Percentiles rank a stretch among this genome's conserved stretches.
These are phyloP conservation scores for Sitta europaea DNA, from an alignment of 2,113 vertebrate genomes.

Conservation along the genomic window DNA sequence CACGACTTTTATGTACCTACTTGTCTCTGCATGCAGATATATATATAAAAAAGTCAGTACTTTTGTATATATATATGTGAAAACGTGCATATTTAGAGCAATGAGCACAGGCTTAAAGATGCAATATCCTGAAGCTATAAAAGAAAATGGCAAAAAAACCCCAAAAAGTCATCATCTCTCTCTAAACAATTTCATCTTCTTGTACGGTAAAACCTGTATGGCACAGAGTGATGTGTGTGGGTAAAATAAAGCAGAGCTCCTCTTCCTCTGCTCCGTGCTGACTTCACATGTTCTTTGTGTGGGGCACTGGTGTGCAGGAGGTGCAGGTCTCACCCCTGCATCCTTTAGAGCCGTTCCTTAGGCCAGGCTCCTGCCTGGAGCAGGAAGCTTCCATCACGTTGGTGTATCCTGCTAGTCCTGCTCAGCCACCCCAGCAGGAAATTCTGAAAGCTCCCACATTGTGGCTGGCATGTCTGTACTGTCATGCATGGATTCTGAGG, in stretches of 20 bases:
- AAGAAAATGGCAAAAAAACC: constrained; percentile 49
- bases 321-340: not conserved
- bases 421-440: not conserved
- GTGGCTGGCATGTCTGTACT: not conserved
- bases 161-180: not conserved
- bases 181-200: not conserved
- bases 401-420: not conserved
- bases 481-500: not conserved
- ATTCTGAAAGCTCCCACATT: not conserved
- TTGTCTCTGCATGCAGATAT: constrained; percentile 60
- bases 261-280: not conserved
- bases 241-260: not conserved
- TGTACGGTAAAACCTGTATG: not conserved
- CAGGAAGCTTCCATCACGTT: not conserved
- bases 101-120: constrained; percentile 51
- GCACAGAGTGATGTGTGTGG: not conserved
- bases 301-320: not conserved
- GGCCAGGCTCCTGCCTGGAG: not conserved
- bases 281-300: not conserved
- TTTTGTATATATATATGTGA: constrained; percentile 58
- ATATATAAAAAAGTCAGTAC: constrained; percentile 10
- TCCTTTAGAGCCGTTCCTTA: not conserved
- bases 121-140: constrained; percentile 66
- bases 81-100: constrained; percentile 18
- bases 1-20: constrained; percentile 13